These are phyloP conservation scores for Mactra quadrangularis DNA, from an alignment of 1,140 invertebrate genomes.

Conservation along the genomic window DNA sequence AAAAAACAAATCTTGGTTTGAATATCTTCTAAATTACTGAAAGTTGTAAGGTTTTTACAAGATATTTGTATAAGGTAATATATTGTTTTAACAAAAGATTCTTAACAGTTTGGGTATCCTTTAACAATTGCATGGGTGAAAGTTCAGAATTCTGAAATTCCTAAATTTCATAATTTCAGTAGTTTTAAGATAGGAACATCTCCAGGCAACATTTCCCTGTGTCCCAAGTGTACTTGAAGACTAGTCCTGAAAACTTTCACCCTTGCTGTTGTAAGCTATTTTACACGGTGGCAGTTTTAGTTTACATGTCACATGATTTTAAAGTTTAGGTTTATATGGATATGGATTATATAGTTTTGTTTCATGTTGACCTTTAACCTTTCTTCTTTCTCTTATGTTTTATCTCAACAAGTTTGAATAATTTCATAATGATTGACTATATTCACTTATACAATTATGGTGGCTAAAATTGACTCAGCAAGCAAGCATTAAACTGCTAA, in stretches of 20 bases:
- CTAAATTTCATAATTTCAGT: background rate
- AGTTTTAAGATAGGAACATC: background rate
- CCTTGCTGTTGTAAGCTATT: slow-evolving; percentile 4
- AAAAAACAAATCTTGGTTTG: no score
- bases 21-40: no score
- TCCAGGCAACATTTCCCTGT: background rate
- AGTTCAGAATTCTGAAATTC: background rate
- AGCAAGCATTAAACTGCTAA: background rate
- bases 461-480: background rate
- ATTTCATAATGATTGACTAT: background rate
- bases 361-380: slow-evolving; percentile 23
- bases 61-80: no score
- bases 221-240: background rate
- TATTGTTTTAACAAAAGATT: background rate
- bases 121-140: background rate
- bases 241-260: background rate
- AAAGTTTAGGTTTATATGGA: background rate
- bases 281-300: slow-evolving; percentile 19
- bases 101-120: background rate
- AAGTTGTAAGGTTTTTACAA: no score
- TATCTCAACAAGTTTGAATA: no score
- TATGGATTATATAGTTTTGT: slow-evolving; percentile 26
- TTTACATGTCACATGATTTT: slow-evolving; percentile 5
- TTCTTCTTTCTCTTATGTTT: no score
- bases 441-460: background rate